Evolutionary conservation across 2,797 vertebrate genomes (phyloP).

Genomic region (Cheirogaleus major): DNA sequence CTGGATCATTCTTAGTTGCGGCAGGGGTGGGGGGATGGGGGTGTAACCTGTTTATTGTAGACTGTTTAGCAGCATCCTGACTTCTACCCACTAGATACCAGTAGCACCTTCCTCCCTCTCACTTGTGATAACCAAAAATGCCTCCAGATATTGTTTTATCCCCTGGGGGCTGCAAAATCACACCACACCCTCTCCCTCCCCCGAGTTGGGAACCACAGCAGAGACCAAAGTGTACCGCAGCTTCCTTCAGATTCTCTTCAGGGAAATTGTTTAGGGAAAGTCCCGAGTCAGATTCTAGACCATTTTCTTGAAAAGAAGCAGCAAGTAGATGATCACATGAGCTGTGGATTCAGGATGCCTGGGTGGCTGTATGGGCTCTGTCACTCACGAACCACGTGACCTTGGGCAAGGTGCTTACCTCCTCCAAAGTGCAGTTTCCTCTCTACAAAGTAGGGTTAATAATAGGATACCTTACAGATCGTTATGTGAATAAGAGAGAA

Average conservation of each 20-base stretch:
- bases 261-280: neutral
- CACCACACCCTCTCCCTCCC: neutral
- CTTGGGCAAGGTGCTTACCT: neutral
- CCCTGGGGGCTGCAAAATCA: neutral
- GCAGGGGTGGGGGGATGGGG: too few species aligned
- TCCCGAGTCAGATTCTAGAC: conserved; percentile 33
- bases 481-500: neutral
- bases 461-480: neutral
- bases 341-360: neutral
- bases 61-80: neutral
- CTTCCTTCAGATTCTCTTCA: neutral
- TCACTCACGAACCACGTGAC: neutral
- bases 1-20: neutral
- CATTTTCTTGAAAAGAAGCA: neutral
- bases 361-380: rapidly evolving
- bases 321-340: neutral
- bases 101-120: rapidly evolving
- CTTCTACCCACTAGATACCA: neutral
- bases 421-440: neutral
- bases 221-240: neutral
- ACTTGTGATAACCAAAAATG: neutral
- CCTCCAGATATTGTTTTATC: neutral
- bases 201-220: neutral
- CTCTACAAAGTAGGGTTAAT: neutral
- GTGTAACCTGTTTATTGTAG: neutral